Conservation (phyloP, 1,140 invertebrate species). For the Protaetia brevitarsis region DNA sequence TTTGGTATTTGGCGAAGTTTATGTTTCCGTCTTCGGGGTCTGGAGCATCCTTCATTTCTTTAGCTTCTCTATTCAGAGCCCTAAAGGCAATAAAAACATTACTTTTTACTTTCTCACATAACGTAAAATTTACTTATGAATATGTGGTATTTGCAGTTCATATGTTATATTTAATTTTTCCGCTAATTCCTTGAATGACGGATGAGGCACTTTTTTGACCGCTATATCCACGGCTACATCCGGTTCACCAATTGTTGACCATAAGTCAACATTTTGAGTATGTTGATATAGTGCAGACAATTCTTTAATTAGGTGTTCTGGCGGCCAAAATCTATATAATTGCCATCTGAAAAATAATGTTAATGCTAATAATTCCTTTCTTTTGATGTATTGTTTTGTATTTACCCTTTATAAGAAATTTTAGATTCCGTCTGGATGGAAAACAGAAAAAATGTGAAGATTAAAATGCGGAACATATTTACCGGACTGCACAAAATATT, state of each 20-base stretch:
- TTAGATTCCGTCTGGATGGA: neutral
- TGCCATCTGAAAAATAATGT: neutral
- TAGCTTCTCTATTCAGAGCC: neutral
- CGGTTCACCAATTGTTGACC: slow-evolving; percentile 20
- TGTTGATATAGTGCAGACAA: neutral
- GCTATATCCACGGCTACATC: slow-evolving; percentile 25
- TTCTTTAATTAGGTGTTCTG: neutral
- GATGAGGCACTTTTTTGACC: slow-evolving; percentile 29
- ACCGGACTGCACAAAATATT: neutral
- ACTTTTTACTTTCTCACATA: neutral
- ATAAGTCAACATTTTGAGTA: slow-evolving; percentile 30
- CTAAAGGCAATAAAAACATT: neutral
- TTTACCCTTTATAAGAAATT: neutral
- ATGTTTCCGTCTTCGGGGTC: neutral
- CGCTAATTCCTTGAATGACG: slow-evolving; percentile 27
- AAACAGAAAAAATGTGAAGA: neutral
- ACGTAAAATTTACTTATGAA: slow-evolving; percentile 28
- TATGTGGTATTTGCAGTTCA: slow-evolving; percentile 28
- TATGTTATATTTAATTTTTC: slow-evolving; percentile 24
- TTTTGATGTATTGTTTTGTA: neutral
- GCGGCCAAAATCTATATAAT: neutral
- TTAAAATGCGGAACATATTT: neutral
- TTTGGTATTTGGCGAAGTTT: slow-evolving; percentile 2
- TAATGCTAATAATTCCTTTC: neutral
- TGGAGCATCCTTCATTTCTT: neutral